phyloP scores from a whole-genome alignment of 2,888 invertebrate genomes.

The Hoplodrina ambigua region DNA sequence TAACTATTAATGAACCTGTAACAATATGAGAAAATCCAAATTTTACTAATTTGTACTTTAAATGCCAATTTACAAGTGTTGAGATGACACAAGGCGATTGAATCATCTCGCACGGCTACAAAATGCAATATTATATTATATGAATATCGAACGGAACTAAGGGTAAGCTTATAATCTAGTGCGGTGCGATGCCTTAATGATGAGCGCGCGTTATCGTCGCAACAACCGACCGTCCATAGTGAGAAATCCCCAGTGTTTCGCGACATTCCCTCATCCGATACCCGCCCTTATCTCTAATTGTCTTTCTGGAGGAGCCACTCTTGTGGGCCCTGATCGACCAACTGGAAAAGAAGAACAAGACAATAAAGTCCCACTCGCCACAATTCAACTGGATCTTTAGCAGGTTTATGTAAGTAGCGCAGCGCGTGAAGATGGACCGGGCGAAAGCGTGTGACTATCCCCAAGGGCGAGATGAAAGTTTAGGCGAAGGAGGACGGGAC shows the following conservation, averaged over 20 bases:
- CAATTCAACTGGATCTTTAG: constrained; percentile 79
- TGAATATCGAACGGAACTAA: constrained; percentile 83
- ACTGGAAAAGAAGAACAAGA: constrained; percentile 90
- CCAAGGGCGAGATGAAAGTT: constrained; percentile 81
- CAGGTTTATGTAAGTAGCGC: constrained; percentile 87
- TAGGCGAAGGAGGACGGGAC: constrained; percentile 68
- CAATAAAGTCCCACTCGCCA: constrained; percentile 89
- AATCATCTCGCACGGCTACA: constrained; percentile 87
- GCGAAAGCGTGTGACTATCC: constrained; percentile 87
- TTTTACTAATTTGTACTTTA: constrained; percentile 91
- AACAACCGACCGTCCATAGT: constrained; percentile 88
- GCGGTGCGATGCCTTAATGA: constrained; percentile 90
- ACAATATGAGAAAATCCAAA: constrained; percentile 90
- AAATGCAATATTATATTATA: constrained; percentile 77
- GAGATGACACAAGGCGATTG: constrained; percentile 86
- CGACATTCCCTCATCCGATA: constrained; percentile 88
- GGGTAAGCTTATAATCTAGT: constrained; percentile 87
- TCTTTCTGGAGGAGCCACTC: constrained; percentile 91
- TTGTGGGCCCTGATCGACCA: constrained; percentile 91
- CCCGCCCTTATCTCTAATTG: constrained; percentile 89
- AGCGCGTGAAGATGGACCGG: constrained; percentile 88
- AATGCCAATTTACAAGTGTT: constrained; percentile 89
- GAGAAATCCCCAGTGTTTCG: constrained; percentile 89
- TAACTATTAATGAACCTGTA: constrained; percentile 90
- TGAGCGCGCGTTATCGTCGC: constrained; percentile 86